Percentiles rank a stretch among this genome's conserved stretches.
Conservation (phyloP, 2,888 invertebrate species). For the Ctenicera cuprea region DNA sequence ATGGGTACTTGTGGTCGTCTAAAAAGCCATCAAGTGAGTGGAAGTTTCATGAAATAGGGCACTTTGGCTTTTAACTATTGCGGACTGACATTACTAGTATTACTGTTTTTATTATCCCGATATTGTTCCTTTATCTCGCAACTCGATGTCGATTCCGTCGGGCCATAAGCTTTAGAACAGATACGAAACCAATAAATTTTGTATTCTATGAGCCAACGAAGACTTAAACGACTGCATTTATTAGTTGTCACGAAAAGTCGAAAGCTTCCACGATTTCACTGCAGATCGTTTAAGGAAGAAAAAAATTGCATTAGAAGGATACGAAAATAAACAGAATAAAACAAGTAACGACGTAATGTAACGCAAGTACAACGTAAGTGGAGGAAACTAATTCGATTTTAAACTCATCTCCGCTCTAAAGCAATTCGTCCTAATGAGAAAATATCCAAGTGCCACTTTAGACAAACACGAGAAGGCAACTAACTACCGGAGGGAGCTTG, state of each 20-base stretch:
- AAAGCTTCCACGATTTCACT: neutral
- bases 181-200: conserved; percentile 9
- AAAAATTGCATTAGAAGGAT: neutral
- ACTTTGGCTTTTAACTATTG: conserved; percentile 11
- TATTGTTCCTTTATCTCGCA: conserved; percentile 18
- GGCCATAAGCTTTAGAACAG: conserved; percentile 4
- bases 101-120: conserved; percentile 10
- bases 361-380: conserved; percentile 17
- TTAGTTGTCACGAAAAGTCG: neutral
- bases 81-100: conserved; percentile 6
- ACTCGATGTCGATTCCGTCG: neutral
- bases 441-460: conserved; percentile 1
- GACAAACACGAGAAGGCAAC: conserved; percentile 5
- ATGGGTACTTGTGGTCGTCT: conserved; percentile 1
- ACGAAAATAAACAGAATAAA: conserved; percentile 10
- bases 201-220: neutral
- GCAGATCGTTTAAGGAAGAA: neutral
- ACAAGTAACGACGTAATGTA: conserved; percentile 17
- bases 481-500: neutral
- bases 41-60: conserved; percentile 2
- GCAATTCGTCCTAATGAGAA: conserved; percentile 4
- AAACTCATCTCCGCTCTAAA: conserved; percentile 20
- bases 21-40: conserved; percentile 21
- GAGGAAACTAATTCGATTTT: conserved; percentile 25
- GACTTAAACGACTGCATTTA: neutral